Percentiles rank a stretch among this genome's conserved stretches.
These are phyloP conservation scores for Diorhabda elongata DNA, from an alignment of 1,140 invertebrate genomes.

Conservation along the genomic window DNA sequence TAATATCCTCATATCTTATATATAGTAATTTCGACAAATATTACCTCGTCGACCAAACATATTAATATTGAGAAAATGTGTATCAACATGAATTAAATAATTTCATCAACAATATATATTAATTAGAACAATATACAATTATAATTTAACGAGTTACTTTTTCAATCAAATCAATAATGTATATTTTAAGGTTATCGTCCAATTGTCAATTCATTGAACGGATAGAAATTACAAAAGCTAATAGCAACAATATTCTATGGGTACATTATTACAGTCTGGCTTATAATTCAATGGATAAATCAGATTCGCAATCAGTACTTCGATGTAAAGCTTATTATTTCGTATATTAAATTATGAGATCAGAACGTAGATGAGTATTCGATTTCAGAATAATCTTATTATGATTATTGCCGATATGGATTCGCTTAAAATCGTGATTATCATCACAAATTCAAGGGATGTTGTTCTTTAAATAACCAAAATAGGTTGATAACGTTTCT, in stretches of 20 bases:
- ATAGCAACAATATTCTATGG: neutral
- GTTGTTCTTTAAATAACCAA: too few species aligned
- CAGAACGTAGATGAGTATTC: conserved; percentile 2
- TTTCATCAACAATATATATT: too few species aligned
- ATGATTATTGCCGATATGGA: neutral
- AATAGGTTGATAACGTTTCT: too few species aligned
- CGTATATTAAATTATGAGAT: conserved; percentile 3
- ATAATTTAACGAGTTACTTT: too few species aligned
- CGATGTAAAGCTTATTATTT: conserved; percentile 2
- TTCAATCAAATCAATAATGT: neutral
- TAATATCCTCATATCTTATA: too few species aligned
- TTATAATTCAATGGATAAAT: conserved; percentile 1
- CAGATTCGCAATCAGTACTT: neutral
- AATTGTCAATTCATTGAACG: conserved; percentile 2
- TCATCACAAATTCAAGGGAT: neutral
- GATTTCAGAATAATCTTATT: neutral
- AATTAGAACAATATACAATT: too few species aligned
- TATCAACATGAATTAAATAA: too few species aligned
- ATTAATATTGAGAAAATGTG: too few species aligned
- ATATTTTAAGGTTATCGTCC: conserved; percentile 1
- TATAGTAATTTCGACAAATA: too few species aligned
- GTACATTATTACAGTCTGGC: neutral
- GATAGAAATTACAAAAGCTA: neutral
- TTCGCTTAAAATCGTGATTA: neutral
- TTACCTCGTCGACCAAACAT: too few species aligned